These are phyloP conservation scores for Hippocampus barbouri DNA, from an alignment of 2,113 vertebrate genomes.

Conservation along the genomic window DNA sequence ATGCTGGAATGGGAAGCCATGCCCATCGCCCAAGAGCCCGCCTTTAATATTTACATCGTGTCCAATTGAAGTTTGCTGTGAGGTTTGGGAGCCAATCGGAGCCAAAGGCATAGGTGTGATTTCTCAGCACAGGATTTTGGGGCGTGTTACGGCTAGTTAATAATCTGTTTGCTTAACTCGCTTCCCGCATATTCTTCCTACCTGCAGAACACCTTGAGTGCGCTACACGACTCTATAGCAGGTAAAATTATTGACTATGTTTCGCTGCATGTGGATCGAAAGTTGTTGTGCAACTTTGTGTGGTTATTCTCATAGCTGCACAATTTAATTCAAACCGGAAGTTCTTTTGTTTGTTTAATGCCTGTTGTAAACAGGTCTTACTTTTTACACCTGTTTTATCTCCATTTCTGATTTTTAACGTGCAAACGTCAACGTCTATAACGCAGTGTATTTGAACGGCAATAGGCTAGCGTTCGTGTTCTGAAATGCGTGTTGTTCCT, in stretches of 20 bases:
- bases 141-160: conserved; percentile 65
- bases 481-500: conserved; percentile 12
- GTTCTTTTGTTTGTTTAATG: not conserved
- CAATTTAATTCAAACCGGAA: not conserved
- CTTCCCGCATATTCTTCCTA: conserved; percentile 35
- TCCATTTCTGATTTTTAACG: not conserved
- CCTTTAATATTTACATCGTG: not conserved
- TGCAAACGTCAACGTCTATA: not conserved
- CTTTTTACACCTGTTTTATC: not conserved
- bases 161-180: conserved; percentile 42
- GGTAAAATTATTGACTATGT: conserved; percentile 39
- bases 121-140: conserved; percentile 34
- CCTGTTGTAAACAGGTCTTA: not conserved
- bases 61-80: conserved; percentile 34
- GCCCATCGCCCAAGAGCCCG: not conserved
- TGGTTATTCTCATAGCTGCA: not conserved
- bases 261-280: not conserved
- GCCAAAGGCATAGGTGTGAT: not conserved
- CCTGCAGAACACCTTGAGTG: conserved; percentile 21
- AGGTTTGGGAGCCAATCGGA: conserved; percentile 54
- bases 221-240: conserved; percentile 22
- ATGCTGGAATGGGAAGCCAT: not conserved
- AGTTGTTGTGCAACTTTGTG: too few relatives aligned
- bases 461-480: not conserved
- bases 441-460: not conserved